A percentile compares a stretch with the other conserved stretches of the same genome.
Conservation (phyloP, 2,888 invertebrate genomes). For the Nebria salina region DNA sequence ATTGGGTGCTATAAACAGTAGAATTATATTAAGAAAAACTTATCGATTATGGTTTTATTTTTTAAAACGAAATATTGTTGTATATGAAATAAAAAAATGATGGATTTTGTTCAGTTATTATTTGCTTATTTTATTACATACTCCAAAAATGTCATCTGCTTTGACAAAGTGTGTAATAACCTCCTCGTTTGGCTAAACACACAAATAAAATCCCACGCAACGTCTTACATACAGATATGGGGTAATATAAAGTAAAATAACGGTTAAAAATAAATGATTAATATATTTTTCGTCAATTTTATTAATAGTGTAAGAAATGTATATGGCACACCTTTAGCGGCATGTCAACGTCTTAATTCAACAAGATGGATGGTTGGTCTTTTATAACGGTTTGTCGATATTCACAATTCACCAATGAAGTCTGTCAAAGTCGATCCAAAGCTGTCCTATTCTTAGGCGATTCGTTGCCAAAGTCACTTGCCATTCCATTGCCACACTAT, state of each 20-base stretch:
- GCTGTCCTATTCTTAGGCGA: slow-evolving; percentile 50
- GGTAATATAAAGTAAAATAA: background rate
- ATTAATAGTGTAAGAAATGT: slow-evolving; percentile 32
- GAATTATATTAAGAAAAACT: too few relatives aligned
- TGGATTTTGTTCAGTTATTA: too few relatives aligned
- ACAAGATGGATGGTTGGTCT: slow-evolving; percentile 25
- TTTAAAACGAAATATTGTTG: too few relatives aligned
- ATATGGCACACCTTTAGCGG: slow-evolving; percentile 25
- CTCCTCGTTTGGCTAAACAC: background rate
- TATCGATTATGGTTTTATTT: too few relatives aligned
- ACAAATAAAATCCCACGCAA: background rate
- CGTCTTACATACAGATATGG: background rate
- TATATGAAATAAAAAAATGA: too few relatives aligned
- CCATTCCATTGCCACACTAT: background rate
- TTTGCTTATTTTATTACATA: too few relatives aligned
- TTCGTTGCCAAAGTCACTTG: slow-evolving; percentile 34
- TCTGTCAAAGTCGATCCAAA: slow-evolving; percentile 51
- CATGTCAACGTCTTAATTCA: slow-evolving; percentile 34
- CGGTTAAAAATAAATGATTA: background rate
- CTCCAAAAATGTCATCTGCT: background rate
- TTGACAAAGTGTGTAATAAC: background rate
- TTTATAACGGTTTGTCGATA: slow-evolving; percentile 38
- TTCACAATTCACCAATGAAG: slow-evolving; percentile 51
- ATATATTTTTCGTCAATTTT: slow-evolving; percentile 13
- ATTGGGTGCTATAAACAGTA: too few relatives aligned